phyloP scores from a whole-genome alignment of 2,797 vertebrate species.

The Spea hammondii region DNA sequence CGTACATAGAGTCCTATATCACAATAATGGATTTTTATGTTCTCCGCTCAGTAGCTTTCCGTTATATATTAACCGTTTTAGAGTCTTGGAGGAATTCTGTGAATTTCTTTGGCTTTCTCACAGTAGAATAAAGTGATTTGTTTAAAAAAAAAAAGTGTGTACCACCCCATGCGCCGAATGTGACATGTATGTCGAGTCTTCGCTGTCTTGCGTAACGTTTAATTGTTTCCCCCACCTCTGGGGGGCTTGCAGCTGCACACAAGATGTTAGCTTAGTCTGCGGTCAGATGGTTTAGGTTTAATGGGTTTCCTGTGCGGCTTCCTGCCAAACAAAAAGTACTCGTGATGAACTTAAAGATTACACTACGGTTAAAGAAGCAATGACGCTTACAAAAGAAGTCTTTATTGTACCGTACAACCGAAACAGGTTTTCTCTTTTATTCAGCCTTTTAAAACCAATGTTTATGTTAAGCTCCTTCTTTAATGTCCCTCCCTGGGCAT shows the following conservation, averaged over 20 bases:
- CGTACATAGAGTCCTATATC: no score
- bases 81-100: neutral
- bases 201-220: constrained; percentile 25
- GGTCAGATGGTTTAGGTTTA: constrained; percentile 46
- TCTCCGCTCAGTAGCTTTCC: no score
- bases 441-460: neutral
- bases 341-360: constrained; percentile 37
- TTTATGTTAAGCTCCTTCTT: neutral
- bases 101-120: neutral
- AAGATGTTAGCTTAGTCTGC: constrained; percentile 49
- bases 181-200: constrained; percentile 21
- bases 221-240: constrained; percentile 36
- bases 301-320: constrained; percentile 47
- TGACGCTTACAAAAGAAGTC: constrained; percentile 4
- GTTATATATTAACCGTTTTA: no score
- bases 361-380: constrained; percentile 13
- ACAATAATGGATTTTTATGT: no score
- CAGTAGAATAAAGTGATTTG: neutral
- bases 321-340: constrained; percentile 43
- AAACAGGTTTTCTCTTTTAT: constrained; percentile 14
- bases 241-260: constrained; percentile 47
- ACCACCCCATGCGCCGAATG: constrained; percentile 3
- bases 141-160: neutral
- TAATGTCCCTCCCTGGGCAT: neutral
- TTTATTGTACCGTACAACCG: constrained; percentile 18